Conservation (phyloP, 2,113 vertebrate genomes). For the Lampris megalopsis region DNA sequence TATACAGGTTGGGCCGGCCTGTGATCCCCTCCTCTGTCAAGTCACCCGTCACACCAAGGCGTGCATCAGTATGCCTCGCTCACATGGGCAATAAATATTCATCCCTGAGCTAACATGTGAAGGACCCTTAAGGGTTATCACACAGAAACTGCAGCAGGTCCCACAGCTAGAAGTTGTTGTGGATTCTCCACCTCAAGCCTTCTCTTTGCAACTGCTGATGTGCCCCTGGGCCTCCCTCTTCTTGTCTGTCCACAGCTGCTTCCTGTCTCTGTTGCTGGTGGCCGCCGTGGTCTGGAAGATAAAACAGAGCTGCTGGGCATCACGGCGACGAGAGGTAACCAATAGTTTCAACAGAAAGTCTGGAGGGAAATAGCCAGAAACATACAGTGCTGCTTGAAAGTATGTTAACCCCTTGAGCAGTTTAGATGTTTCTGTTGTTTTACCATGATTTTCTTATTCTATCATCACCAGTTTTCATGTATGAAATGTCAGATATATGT, state of each 20-base stretch:
- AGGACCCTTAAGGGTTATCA: not conserved
- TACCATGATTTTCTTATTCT: too few species aligned
- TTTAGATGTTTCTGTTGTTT: too few species aligned
- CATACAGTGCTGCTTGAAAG: too few species aligned
- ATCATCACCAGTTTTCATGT: too few species aligned
- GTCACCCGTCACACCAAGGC: not conserved
- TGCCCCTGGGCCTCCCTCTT: not conserved
- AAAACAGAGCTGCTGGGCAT: slow-evolving; percentile 97
- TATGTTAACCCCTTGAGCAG: too few species aligned
- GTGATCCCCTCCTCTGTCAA: slow-evolving; percentile 8
- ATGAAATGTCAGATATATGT: too few species aligned
- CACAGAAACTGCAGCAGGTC: not conserved
- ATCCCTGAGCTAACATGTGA: not conserved
- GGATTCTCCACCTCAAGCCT: not conserved
- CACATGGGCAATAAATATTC: not conserved
- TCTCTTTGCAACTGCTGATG: not conserved
- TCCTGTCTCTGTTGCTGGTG: slow-evolving; percentile 94
- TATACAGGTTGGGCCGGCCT: not conserved
- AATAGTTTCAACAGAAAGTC: too few species aligned
- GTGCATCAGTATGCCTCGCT: slow-evolving; percentile 12
- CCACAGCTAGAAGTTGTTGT: not conserved
- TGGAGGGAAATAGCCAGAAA: too few species aligned
- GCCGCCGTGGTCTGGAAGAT: slow-evolving; percentile 98
- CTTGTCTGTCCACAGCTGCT: slow-evolving; percentile 84
- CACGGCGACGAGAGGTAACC: slow-evolving; percentile 90